phyloP scores from a whole-genome alignment of 2,888 invertebrate genomes.

The Dichetophora obliterata region DNA sequence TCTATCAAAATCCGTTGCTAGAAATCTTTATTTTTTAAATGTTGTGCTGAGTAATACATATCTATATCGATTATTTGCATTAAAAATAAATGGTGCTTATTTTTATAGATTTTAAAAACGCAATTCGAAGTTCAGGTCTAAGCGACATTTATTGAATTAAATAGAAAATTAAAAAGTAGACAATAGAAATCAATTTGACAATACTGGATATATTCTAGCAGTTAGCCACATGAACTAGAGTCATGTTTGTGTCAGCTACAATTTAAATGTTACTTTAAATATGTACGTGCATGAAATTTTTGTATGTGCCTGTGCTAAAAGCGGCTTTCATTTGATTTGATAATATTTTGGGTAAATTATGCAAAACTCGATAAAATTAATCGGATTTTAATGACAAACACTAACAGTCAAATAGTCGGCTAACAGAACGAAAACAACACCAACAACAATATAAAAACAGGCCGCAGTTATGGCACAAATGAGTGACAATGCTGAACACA shows the following conservation, averaged over 20 bases:
- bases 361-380: conserved; percentile 22
- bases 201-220: too few relatives aligned
- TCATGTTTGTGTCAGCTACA: neutral
- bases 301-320: conserved; percentile 22
- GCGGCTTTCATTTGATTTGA: conserved; percentile 28
- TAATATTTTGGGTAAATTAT: conserved; percentile 16
- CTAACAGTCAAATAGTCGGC: neutral
- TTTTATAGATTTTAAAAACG: too few relatives aligned
- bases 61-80: too few relatives aligned
- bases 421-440: neutral
- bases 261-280: neutral
- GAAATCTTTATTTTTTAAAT: too few relatives aligned
- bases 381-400: conserved; percentile 23
- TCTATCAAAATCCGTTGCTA: too few relatives aligned
- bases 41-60: too few relatives aligned
- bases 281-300: neutral
- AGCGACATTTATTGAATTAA: too few relatives aligned
- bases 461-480: neutral
- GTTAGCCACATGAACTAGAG: too few relatives aligned
- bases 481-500: neutral
- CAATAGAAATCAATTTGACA: too few relatives aligned
- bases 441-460: neutral
- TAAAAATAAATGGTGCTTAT: too few relatives aligned
- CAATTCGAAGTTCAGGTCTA: too few relatives aligned
- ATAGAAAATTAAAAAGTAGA: too few relatives aligned